Evolutionary conservation across 1,140 invertebrate genomes (phyloP), one percentile per base, ranked within the genome.

Genomic region (Macrostomum lignano): DNA sequence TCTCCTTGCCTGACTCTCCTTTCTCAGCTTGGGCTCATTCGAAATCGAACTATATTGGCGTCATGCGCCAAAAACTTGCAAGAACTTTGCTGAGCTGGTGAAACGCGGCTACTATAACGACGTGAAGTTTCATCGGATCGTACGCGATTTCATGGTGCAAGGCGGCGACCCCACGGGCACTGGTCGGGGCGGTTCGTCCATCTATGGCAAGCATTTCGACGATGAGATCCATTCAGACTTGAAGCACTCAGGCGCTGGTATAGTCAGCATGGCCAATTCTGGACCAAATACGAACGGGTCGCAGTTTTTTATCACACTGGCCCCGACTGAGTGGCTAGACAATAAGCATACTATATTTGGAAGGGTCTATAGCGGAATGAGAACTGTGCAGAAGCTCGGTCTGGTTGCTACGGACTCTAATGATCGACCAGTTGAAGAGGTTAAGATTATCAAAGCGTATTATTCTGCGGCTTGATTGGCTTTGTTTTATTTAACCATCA

Each of bases 21-120:
- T n/a, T n/a, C n/a, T n/a, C n/a, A n/a, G n/a, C n/a, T n/a, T n/a
- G n/a, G n/a, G n/a, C n/a, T n/a, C n/a, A n/a, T n/a, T n/a, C n/a
- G n/a, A n/a, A n/a, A n/a, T 93, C 24, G 84, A 96, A 54, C 61
- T 94, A 26, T 96, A 94, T 48, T 96, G 84, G 86, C 81, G 86
- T 57, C 82, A 94, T 56, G 72, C 82, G 6, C 82, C 84, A 15
- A 70, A 71, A 36, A 91, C 84, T 2, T 94, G 86, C 40, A 62
- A 74, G 46, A 96, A 96, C 54, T 94, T 94, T 63, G 81, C 81
- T 33, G 84, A 94, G 60, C 58, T 94, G 19, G 63, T 72, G 0
- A 61, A 77, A 39, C 62, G 82, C 48, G 79, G 81, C 17, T 94
- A 91, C 60, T 96, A 88, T 50, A 86, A 91, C 58, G 73, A 73